Evolutionary conservation across 1,140 invertebrate genomes (phyloP), one percentile per base, ranked within the genome.

Genomic region (Babylonia areolata): DNA sequence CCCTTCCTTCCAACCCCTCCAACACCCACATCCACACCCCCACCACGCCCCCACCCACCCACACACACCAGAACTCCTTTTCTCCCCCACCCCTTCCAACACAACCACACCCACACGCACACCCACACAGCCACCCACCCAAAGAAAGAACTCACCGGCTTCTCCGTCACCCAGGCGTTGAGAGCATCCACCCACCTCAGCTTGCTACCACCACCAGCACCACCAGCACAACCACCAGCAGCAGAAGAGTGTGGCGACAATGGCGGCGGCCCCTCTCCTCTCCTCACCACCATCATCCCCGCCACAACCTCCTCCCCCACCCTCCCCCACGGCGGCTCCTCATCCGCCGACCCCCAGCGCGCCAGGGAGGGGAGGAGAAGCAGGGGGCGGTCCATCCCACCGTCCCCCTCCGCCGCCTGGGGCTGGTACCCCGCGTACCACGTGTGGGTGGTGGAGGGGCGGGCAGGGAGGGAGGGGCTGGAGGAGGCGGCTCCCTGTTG

Each of bases 151-250:
- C 58, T 64, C 58, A 64, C 58, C 58, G 58, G 58, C 28, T n/a
- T 83, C 42, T 87, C 86, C 28, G 88, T 81, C n/a, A 89, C 81
- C 88, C 88, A 89, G 31, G 87, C 79, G 73, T 87, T 89, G 23
- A 89, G 86, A 12, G 88, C 86, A 39, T 89, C 88, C 37, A 89
- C 80, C 88, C 88, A 89, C 15, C 77, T 84, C 23, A 89, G 78
- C 33, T 83, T 69, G 58, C 28, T 6, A 64, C 81, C 15, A 51
- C 58, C 20, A 5, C 69, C 69, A 9, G 69, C 69, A 51, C 88
- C 42, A n/a, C n/a, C n/a, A n/a, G n/a, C n/a, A n/a, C n/a, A n/a
- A n/a, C n/a, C n/a, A n/a, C n/a, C n/a, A n/a, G n/a, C n/a, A n/a
- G n/a, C n/a, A n/a, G n/a, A n/a, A n/a, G n/a, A n/a, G n/a, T n/a